Conservation (phyloP, 2,888 invertebrate genomes). For the Cheilosia grossa region DNA sequence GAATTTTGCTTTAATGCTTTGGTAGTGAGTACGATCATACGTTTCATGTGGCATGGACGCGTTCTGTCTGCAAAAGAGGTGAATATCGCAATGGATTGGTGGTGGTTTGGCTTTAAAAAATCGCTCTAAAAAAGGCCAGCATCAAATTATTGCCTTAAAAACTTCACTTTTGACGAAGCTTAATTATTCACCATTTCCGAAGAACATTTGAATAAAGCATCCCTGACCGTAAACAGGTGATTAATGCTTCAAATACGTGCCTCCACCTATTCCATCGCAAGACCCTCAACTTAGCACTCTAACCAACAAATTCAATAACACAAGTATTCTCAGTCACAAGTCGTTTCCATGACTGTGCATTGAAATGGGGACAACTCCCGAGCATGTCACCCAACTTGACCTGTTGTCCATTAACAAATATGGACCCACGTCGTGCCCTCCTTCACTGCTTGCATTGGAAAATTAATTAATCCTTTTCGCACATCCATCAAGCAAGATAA, state of each 20-base stretch:
- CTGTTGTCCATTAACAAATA: slow-evolving; percentile 17
- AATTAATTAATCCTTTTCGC: slow-evolving; percentile 39
- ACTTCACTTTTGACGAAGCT: neutral
- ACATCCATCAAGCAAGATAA: slow-evolving; percentile 38
- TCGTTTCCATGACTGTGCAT: slow-evolving; percentile 10
- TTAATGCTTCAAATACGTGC: slow-evolving; percentile 46
- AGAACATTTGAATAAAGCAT: neutral
- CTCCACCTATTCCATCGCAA: neutral
- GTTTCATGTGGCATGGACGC: too few species aligned
- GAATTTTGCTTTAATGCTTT: too few species aligned
- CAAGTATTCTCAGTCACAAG: neutral
- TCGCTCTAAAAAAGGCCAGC: too few species aligned
- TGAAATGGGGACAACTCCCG: slow-evolving; percentile 3
- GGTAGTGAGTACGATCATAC: too few species aligned
- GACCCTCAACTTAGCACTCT: slow-evolving; percentile 36
- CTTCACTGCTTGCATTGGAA: neutral
- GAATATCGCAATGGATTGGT: too few species aligned
- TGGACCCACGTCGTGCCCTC: neutral
- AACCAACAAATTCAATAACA: slow-evolving; percentile 34
- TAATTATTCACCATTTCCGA: neutral
- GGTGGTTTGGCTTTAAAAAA: too few species aligned
- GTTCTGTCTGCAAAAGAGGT: too few species aligned
- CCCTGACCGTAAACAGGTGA: slow-evolving; percentile 16
- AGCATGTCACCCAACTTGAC: slow-evolving; percentile 12
- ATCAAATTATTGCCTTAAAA: neutral